Base-by-base conservation (phyloP, 2,888 invertebrate genomes). In the Pycnomerus fuliginosus region DNA sequence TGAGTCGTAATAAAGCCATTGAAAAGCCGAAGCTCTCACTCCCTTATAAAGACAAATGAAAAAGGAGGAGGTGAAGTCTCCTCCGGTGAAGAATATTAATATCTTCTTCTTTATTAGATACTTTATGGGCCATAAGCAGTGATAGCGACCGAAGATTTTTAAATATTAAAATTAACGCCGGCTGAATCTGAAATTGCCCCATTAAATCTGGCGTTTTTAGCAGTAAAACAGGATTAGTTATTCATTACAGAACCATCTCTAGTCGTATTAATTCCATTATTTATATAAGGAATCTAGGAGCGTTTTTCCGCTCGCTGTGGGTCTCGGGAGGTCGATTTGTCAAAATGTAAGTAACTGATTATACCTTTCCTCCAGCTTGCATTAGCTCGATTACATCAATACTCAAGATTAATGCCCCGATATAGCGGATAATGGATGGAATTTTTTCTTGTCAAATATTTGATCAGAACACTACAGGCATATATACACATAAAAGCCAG, bases 381-480 rank as follows among this genome's bases (percentile, higher is more conserved):
- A 66, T 67, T 66, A 67, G 64, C 58, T 56, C 62, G 65, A 67
- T 67, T 67, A 64, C 65, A 65, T 67, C 67, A 65, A 64, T 65
- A 62, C 61, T 56, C 52, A 64, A 66, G 65, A 67, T 67, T 66
- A 63, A 66, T 67, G 64, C 55, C 36, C 48, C 58, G 56, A 62
- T 62, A 60, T 64, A n/a, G 60, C 54, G 49, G 51, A 56, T 56
- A 63, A 61, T 57, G 61, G 56, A 35, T 42, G 52, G 52, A 53
- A 56, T 56, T 56, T 58, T 56, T 59, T 50, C 43, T 47, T 44
- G 55, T 41, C 52, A 53, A 47, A 47, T 50, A 34, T 30, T 34
- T 45, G 34, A 35, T 29, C 34, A 40, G 12, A 23, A 29, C 32
- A 27, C 23, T 23, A 27, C 27, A 24, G 16, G 14, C 31, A 16